Conservation (phyloP, 2,113 vertebrate genomes). For the Urocitellus parryii region DNA sequence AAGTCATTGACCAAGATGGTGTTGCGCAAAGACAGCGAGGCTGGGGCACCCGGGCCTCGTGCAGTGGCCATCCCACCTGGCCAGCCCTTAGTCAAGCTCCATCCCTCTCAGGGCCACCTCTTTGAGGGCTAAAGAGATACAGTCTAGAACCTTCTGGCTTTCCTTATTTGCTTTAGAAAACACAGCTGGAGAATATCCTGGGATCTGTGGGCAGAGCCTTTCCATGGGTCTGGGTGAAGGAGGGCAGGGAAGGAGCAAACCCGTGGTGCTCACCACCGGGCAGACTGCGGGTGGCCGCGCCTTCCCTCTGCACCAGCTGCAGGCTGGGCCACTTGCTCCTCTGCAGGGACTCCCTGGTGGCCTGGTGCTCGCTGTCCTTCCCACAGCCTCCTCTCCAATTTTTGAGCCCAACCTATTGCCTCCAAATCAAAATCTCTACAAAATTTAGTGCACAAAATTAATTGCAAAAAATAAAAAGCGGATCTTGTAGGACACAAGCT, state of each 20-base stretch:
- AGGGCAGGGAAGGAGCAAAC: background rate
- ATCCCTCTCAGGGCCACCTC: background rate
- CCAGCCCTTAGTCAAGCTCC: background rate
- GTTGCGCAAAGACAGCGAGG: fast-evolving
- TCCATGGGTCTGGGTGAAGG: background rate
- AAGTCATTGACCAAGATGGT: fast-evolving
- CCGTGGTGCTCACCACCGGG: background rate
- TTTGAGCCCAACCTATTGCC: background rate
- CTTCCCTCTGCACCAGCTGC: background rate
- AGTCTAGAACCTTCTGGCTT: background rate
- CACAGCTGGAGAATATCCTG: background rate
- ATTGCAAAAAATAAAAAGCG: no score
- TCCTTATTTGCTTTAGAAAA: background rate
- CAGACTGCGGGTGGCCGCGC: background rate
- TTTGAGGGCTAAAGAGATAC: background rate
- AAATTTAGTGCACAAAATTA: background rate
- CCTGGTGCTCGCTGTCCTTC: no score
- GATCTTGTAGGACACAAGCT: fast-evolving
- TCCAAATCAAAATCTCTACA: no score
- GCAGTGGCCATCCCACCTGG: fast-evolving
- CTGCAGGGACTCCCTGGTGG: no score
- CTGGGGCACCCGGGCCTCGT: no score
- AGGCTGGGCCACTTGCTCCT: background rate
- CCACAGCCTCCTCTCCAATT: background rate
- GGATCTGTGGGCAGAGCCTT: background rate